phyloP scores from a whole-genome alignment of 2,888 invertebrate genomes.

The Pteria penguin region DNA sequence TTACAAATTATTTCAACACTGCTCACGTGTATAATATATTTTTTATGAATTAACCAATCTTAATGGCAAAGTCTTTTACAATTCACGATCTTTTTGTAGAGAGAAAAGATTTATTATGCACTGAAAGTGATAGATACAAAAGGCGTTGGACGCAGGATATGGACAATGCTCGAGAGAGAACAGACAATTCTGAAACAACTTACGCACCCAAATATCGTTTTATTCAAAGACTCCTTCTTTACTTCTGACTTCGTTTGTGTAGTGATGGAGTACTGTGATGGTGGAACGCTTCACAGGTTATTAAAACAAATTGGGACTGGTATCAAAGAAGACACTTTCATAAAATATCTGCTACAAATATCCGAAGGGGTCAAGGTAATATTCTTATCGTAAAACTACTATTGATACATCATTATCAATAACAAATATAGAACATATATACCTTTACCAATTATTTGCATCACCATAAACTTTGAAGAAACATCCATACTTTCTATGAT shows the following conservation, averaged over 20 bases:
- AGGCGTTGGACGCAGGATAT: background rate
- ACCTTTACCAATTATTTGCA: too few species aligned
- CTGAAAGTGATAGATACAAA: background rate
- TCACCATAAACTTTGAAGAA: too few species aligned
- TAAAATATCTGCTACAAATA: slow-evolving; percentile 5
- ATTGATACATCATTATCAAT: too few species aligned
- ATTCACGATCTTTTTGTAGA: background rate
- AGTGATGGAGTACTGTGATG: slow-evolving; percentile 26
- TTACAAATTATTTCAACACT: too few species aligned
- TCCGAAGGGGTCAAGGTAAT: slow-evolving; percentile 26
- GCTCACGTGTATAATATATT: too few species aligned
- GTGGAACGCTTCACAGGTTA: slow-evolving; percentile 13
- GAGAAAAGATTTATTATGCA: background rate
- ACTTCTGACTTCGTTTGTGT: slow-evolving; percentile 10
- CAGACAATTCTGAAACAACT: background rate
- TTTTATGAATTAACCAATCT: too few species aligned
- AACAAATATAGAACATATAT: too few species aligned
- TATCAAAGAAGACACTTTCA: slow-evolving; percentile 5
- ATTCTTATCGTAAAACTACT: too few species aligned
- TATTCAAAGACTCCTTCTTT: slow-evolving; percentile 22
- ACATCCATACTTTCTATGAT: too few species aligned
- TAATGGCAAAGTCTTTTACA: too few species aligned
- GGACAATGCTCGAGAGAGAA: background rate
- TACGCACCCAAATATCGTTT: slow-evolving; percentile 15
- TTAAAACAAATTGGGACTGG: background rate